These are phyloP conservation scores for Mantis religiosa DNA, from an alignment of 2,888 invertebrate species.

Conservation along the genomic window DNA sequence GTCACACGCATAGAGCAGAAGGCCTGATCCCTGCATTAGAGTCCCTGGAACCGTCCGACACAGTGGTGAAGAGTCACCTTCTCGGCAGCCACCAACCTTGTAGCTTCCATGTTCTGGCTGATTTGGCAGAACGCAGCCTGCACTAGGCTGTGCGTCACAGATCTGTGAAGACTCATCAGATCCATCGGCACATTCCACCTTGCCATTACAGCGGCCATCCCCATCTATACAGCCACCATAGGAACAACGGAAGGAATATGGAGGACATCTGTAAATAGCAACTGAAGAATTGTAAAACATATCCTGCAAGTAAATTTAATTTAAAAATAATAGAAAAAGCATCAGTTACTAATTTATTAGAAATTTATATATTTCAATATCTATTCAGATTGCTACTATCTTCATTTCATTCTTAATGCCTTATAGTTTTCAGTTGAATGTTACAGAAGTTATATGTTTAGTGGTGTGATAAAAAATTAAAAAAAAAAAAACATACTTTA, in stretches of 20 bases:
- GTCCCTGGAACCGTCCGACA: conserved; percentile 36
- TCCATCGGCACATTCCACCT: conserved; percentile 48
- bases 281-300: neutral
- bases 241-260: conserved; percentile 55
- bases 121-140: conserved; percentile 32
- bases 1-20: conserved; percentile 37
- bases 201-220: conserved; percentile 51
- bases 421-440: too few species aligned
- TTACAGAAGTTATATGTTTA: too few species aligned
- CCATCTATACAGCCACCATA: conserved; percentile 61
- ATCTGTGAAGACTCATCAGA: conserved; percentile 46
- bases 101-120: conserved; percentile 35
- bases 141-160: neutral
- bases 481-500: too few species aligned
- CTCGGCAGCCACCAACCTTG: conserved; percentile 33
- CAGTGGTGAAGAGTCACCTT: conserved; percentile 16
- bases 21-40: conserved; percentile 33
- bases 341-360: too few species aligned
- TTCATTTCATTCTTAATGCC: too few species aligned
- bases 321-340: too few species aligned
- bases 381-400: too few species aligned
- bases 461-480: too few species aligned
- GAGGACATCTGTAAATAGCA: conserved; percentile 45
- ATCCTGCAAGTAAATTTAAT: too few species aligned
- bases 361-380: too few species aligned